phyloP scores from a whole-genome alignment of 2,888 invertebrate genomes.

The Escarpia spicata region DNA sequence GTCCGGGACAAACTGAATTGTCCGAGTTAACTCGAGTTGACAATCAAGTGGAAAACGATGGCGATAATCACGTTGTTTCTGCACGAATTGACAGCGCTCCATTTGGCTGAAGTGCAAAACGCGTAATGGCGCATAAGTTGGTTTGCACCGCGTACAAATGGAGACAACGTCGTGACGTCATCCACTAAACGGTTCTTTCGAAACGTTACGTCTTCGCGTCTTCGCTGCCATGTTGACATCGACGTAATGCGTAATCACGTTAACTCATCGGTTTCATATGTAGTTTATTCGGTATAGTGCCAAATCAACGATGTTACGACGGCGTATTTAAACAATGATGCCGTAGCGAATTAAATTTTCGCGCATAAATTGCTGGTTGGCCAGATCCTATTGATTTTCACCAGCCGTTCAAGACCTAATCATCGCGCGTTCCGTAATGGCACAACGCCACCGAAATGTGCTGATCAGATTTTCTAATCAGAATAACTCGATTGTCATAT shows the following conservation, averaged over 20 bases:
- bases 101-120: constrained; percentile 1
- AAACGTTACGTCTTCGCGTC: not conserved
- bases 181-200: not conserved
- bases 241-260: not conserved
- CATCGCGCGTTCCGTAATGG: not conserved
- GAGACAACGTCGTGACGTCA: not conserved
- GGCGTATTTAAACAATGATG: constrained; percentile 2
- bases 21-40: not conserved
- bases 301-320: not conserved
- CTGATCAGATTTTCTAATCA: constrained; percentile 13
- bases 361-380: constrained; percentile 13
- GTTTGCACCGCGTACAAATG: not conserved
- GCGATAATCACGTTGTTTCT: not conserved
- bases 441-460: not conserved
- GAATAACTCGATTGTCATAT: not conserved
- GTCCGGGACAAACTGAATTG: not conserved
- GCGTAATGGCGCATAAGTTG: constrained; percentile 4
- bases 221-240: not conserved
- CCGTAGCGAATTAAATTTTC: not conserved
- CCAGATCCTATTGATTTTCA: not conserved
- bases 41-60: constrained; percentile 13
- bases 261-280: not conserved
- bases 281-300: constrained; percentile 13
- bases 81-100: not conserved
- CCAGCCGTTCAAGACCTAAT: not conserved